These are phyloP conservation scores for Mamestra configurata DNA, from an alignment of 1,140 invertebrate genomes.

Conservation along the genomic window DNA sequence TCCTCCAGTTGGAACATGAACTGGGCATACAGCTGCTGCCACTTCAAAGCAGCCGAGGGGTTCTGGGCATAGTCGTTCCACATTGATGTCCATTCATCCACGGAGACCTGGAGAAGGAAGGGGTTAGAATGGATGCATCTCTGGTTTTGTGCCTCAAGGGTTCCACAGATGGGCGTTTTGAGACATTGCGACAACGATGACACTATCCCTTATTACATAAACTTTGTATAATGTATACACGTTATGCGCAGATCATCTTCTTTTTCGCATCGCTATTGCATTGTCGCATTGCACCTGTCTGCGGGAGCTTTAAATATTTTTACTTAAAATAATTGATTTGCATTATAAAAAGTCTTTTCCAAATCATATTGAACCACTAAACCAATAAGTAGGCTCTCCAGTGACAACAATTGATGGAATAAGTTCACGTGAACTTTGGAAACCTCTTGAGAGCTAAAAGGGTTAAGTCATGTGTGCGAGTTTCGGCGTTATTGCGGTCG, in stretches of 20 bases:
- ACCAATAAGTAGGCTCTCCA: background rate
- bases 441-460: slow-evolving; percentile 13
- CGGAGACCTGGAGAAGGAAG: slow-evolving; percentile 83
- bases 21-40: slow-evolving; percentile 94
- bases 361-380: background rate
- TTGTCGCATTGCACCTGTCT: too few species aligned
- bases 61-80: slow-evolving; percentile 95
- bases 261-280: too few species aligned
- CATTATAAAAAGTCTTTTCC: background rate
- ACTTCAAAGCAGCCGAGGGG: slow-evolving; percentile 92
- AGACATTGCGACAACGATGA: too few species aligned
- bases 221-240: too few species aligned
- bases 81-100: slow-evolving; percentile 96
- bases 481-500: background rate
- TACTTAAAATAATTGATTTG: too few species aligned
- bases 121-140: background rate
- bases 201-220: too few species aligned
- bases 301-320: too few species aligned
- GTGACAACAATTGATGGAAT: slow-evolving; percentile 36
- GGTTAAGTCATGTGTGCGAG: slow-evolving; percentile 15
- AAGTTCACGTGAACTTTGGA: slow-evolving; percentile 30
- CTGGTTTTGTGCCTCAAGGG: background rate
- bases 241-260: too few species aligned
- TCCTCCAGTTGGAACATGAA: slow-evolving; percentile 97
- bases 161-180: too few species aligned